These are phyloP conservation scores for Amiota mariae DNA, from an alignment of 2,888 invertebrate species.

Conservation along the genomic window DNA sequence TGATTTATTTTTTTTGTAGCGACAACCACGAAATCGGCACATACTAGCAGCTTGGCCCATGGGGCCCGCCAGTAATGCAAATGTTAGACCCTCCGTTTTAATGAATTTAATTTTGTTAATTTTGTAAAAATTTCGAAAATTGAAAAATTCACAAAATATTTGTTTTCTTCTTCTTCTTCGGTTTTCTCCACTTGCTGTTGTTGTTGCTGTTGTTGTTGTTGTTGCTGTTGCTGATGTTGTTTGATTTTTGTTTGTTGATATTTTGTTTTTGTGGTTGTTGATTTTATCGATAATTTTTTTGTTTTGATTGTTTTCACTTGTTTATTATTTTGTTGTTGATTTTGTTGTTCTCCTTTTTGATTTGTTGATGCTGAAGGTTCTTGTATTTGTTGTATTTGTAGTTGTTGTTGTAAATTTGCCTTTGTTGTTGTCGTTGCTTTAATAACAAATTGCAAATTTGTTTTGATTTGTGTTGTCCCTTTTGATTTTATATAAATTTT, in stretches of 20 bases:
- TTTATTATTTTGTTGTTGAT: conserved; percentile 1
- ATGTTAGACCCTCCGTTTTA: conserved; percentile 74
- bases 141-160: conserved; percentile 44
- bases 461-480: conserved; percentile 43
- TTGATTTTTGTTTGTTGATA: no score
- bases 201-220: conserved; percentile 13
- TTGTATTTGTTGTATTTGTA: conserved; percentile 31
- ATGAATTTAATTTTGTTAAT: conserved; percentile 71
- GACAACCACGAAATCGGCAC: conserved; percentile 86
- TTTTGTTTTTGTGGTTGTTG: no score
- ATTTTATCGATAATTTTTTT: conserved; percentile 11
- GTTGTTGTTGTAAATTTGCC: conserved; percentile 22
- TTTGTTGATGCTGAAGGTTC: conserved; percentile 33
- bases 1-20: conserved; percentile 82
- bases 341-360: conserved; percentile 34
- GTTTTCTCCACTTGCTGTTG: conserved; percentile 11
- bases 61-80: conserved; percentile 74
- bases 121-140: conserved; percentile 59
- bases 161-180: no score
- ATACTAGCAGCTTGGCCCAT: conserved; percentile 89
- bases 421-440: conserved; percentile 24
- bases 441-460: conserved; percentile 30
- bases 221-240: conserved; percentile 17
- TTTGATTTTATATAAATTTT: not conserved
- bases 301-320: not conserved